Evolutionary conservation across 2,888 invertebrate genomes (phyloP).

Genomic region (Fragum sueziense): DNA sequence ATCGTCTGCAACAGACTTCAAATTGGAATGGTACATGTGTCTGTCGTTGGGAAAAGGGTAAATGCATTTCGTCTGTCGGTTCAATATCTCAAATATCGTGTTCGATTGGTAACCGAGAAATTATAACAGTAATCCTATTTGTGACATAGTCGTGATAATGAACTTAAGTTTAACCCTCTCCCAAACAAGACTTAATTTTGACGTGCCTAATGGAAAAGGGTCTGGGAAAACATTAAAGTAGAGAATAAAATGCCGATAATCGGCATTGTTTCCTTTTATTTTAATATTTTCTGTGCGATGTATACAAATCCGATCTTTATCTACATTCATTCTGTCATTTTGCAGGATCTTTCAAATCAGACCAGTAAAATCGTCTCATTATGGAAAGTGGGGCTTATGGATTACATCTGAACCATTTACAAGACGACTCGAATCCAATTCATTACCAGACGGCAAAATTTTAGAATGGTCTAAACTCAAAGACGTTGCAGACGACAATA

Average conservation of each 20-base stretch:
- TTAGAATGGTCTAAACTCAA: no score
- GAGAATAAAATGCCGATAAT: not conserved
- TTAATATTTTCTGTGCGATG: no score
- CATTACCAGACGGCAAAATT: no score
- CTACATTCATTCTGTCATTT: no score
- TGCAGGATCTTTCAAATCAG: no score
- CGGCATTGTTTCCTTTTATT: no score
- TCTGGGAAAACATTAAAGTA: not conserved
- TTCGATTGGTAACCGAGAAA: not conserved
- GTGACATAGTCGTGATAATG: not conserved
- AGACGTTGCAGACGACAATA: no score
- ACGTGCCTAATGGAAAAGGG: not conserved
- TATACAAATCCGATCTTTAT: no score
- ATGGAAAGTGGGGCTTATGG: no score
- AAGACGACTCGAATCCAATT: no score
- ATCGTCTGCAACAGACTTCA: not conserved
- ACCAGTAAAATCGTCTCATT: no score
- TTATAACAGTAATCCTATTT: not conserved
- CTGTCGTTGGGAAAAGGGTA: not conserved
- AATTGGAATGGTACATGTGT: not conserved
- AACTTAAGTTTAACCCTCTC: not conserved
- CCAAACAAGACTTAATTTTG: not conserved
- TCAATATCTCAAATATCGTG: not conserved
- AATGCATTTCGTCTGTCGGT: not conserved
- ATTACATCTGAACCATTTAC: no score